A percentile compares a stretch with the other conserved stretches of the same genome.
phyloP scores from a whole-genome alignment of 2,888 invertebrate genomes.

The Pardosa pseudoannulata region DNA sequence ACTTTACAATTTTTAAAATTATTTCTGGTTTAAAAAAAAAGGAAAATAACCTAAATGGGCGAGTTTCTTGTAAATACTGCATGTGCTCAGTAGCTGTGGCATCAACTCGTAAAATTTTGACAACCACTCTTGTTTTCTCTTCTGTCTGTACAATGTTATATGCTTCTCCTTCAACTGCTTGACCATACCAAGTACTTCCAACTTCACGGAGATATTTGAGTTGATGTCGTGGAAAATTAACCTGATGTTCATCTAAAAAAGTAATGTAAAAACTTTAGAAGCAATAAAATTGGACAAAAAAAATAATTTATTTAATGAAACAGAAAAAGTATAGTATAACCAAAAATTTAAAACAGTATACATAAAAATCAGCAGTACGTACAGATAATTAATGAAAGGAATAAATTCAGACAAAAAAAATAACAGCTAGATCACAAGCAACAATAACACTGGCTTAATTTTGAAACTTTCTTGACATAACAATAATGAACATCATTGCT shows the following conservation, averaged over 20 bases:
- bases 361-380: too few relatives aligned
- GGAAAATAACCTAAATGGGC: constrained; percentile 80
- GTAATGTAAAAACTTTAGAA: not conserved
- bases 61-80: constrained; percentile 87
- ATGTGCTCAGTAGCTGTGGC: constrained; percentile 86
- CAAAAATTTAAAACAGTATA: too few relatives aligned
- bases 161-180: constrained; percentile 87
- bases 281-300: not conserved
- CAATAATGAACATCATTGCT: too few relatives aligned
- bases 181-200: constrained; percentile 91
- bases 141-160: constrained; percentile 79
- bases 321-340: too few relatives aligned
- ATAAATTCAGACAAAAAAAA: too few relatives aligned
- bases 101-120: constrained; percentile 87
- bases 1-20: not conserved
- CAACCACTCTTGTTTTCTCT: constrained; percentile 82
- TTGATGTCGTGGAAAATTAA: constrained; percentile 85
- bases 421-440: too few relatives aligned
- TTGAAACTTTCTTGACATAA: too few relatives aligned
- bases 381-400: too few relatives aligned
- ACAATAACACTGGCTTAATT: too few relatives aligned
- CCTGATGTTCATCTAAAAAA: constrained; percentile 79
- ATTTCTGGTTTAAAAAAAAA: too few relatives aligned
- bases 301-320: too few relatives aligned
- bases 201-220: constrained; percentile 89